phyloP scores from a whole-genome alignment of 2,113 vertebrate genomes.

The Aythya baeri region DNA sequence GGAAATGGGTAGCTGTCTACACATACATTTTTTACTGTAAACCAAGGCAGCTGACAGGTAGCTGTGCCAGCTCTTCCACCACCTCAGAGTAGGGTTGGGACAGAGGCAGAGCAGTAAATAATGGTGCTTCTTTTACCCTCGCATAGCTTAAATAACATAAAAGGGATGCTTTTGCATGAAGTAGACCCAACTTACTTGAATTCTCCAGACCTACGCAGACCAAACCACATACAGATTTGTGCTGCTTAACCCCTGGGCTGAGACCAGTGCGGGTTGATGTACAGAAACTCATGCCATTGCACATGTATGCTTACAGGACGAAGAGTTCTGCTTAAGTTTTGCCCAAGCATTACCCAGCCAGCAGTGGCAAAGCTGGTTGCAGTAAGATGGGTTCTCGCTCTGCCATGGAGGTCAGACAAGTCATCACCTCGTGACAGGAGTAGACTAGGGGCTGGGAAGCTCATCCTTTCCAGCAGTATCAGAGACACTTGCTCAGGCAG shows the following conservation, averaged over 20 bases:
- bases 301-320: not conserved
- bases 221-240: not conserved
- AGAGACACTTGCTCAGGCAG: not conserved
- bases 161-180: not conserved
- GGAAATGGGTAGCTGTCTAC: not conserved
- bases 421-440: not conserved
- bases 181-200: not conserved
- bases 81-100: too few species aligned
- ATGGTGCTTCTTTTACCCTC: not conserved
- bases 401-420: not conserved
- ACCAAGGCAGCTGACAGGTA: not conserved
- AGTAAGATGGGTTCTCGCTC: not conserved
- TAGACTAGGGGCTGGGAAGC: not conserved
- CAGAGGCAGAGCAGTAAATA: not conserved
- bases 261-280: not conserved
- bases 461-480: not conserved
- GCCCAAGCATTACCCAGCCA: not conserved
- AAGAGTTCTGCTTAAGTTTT: not conserved
- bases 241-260: not conserved
- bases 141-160: accelerated
- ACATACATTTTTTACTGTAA: accelerated
- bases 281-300: not conserved
- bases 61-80: not conserved
- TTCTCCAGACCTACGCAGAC: not conserved
- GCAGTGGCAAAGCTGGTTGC: not conserved